Evolutionary conservation across 2,797 vertebrate species (phyloP).

Genomic region (Poecilia wingei): DNA sequence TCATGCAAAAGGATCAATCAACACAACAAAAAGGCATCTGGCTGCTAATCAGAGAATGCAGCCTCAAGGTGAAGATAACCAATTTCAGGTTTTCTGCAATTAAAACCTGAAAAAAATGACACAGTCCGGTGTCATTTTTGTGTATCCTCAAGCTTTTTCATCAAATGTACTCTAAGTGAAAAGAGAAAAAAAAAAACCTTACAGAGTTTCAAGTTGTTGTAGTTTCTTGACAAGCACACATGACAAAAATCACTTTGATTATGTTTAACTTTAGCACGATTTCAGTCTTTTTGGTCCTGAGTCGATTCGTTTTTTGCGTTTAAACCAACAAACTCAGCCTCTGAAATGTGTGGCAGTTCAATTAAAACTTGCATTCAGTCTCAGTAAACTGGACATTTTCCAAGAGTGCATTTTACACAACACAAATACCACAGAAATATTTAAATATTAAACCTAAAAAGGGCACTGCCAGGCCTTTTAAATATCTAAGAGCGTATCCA

Average conservation of each 20-base stretch:
- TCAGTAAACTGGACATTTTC: slow-evolving; percentile 75
- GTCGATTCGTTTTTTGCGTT: slow-evolving; percentile 67
- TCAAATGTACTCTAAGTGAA: neutral
- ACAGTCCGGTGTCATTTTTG: neutral
- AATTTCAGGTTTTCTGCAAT: slow-evolving; percentile 8
- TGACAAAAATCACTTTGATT: slow-evolving; percentile 61
- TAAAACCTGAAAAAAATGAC: neutral
- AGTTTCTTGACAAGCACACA: neutral
- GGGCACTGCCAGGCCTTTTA: slow-evolving; percentile 62
- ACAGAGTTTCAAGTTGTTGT: neutral
- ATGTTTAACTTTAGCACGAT: slow-evolving; percentile 81
- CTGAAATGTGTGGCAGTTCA: slow-evolving; percentile 80
- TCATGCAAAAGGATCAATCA: slow-evolving; percentile 76
- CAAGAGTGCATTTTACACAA: slow-evolving; percentile 78
- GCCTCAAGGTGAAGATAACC: slow-evolving; percentile 54
- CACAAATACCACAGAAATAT: slow-evolving; percentile 78
- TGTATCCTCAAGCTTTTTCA: neutral
- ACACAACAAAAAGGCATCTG: slow-evolving; percentile 67
- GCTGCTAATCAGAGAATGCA: slow-evolving; percentile 47
- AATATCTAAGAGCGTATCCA: slow-evolving; percentile 55
- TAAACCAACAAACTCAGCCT: slow-evolving; percentile 72
- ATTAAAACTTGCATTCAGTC: slow-evolving; percentile 73
- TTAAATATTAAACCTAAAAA: slow-evolving; percentile 75
- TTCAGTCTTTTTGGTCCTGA: slow-evolving; percentile 63
- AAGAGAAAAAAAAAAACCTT: neutral